A percentile compares a stretch with the other conserved stretches of the same genome.
Evolutionary conservation across 2,888 invertebrate genomes (phyloP).

Genomic region (Macrosiphum euphorbiae): DNA sequence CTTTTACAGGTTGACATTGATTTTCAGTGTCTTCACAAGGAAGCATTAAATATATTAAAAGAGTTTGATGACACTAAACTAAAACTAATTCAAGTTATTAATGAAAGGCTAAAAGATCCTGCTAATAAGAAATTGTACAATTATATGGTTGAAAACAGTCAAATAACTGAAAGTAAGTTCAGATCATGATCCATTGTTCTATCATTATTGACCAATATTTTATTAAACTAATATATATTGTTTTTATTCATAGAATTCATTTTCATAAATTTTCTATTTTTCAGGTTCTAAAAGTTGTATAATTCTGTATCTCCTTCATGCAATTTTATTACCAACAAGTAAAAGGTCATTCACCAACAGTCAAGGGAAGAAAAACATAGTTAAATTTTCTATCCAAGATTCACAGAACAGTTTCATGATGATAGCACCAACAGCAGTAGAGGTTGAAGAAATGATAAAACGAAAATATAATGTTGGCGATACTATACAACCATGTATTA

Average conservation of each 20-base stretch:
- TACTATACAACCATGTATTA: not conserved
- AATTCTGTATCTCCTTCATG: not conserved
- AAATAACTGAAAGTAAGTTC: constrained; percentile 13
- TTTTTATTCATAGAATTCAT: no score
- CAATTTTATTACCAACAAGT: not conserved
- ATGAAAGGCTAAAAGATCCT: not conserved
- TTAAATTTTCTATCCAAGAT: not conserved
- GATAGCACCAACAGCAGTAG: not conserved
- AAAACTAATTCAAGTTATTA: not conserved
- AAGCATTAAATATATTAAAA: not conserved
- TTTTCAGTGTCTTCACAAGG: not conserved
- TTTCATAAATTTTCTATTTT: not conserved
- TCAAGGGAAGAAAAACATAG: not conserved
- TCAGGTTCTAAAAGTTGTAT: not conserved
- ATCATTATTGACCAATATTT: not conserved
- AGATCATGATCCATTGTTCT: not conserved
- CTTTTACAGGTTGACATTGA: constrained; percentile 4
- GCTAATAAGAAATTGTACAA: constrained; percentile 1
- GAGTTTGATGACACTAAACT: not conserved
- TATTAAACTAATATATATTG: not conserved
- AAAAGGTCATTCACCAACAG: not conserved
- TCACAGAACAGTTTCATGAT: not conserved
- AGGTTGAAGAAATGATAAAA: not conserved
- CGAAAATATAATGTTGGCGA: not conserved
- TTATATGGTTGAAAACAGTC: not conserved